Base-by-base conservation (phyloP, 2,113 vertebrate genomes). In the Epinephelus cyanopodus region DNA sequence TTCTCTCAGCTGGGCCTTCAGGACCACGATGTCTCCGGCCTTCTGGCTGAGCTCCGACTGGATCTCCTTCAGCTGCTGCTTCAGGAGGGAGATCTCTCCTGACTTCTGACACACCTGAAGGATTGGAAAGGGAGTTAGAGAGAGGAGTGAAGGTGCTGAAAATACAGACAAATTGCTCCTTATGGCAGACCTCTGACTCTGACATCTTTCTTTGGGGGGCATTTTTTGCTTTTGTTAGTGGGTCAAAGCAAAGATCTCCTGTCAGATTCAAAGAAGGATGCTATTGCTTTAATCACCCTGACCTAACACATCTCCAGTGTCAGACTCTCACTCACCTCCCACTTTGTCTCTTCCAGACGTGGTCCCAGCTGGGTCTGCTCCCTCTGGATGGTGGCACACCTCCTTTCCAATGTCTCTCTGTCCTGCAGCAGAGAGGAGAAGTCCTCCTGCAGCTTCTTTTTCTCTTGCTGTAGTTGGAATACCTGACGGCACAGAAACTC, bases 381-480 rank as follows among this genome's bases (percentile, higher is more conserved):
- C 1, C 96, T 96, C 91, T 99, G 97, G 21, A 99, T 97, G 76
- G 96, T 95, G 76, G 97, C 97, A 0, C 97, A 99, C 63, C 97
- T 96, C 27, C 92, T 96, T 69, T 99, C 98, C 87, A 99, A 95
- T 17, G 95, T 94, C 81, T 99, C 98, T 1, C 97, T 95, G 87
- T 99, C 97, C 92, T 99, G 97, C 81, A 99, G 95, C 91, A 99
- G 94, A 86, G 98, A 96, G 0, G 96, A 95, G 9, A 98, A 97
- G 89, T 99, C 98, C 54, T 99, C 98, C 93, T 99, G 98, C 65
- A 99, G 92, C 88, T 99, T 97, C 89, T 98, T 96, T 90, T 99
- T 99, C 92, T 99, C 98, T 89, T 99, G 98, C 92, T 99, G 98
- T 62, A 99, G 96, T 91, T 99, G 98, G 88, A 98, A 97, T 45